Percentiles rank a stretch among this genome's conserved stretches.
These are phyloP conservation scores for Gnathonemus longibarbis DNA, from an alignment of 2,113 vertebrate genomes.

Conservation along the genomic window DNA sequence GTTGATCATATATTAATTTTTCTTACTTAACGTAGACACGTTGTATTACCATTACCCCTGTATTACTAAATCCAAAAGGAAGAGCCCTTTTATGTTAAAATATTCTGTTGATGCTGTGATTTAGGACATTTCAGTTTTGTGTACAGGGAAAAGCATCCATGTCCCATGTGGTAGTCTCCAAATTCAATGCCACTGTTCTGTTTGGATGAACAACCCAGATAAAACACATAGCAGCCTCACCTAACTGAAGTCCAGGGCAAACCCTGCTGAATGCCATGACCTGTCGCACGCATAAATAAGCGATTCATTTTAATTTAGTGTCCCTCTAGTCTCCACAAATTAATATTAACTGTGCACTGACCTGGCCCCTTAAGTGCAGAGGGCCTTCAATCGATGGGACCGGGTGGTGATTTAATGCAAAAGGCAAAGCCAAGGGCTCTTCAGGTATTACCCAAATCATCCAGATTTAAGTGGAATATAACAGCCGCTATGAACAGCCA, in stretches of 20 bases:
- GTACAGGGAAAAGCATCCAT: neutral
- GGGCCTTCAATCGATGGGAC: constrained; percentile 28
- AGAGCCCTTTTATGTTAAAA: neutral
- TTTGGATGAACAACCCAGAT: neutral
- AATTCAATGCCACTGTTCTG: neutral
- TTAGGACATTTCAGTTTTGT: neutral
- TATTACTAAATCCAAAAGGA: neutral
- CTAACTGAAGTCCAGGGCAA: neutral
- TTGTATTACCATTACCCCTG: neutral
- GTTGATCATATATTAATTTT: neutral
- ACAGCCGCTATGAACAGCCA: constrained; percentile 35
- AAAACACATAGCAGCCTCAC: neutral
- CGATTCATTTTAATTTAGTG: neutral
- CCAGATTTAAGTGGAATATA: constrained; percentile 37
- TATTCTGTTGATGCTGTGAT: neutral
- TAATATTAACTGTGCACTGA: neutral
- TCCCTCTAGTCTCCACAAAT: constrained; percentile 4
- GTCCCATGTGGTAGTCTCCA: neutral
- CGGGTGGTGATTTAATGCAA: constrained; percentile 3
- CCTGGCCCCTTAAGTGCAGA: constrained; percentile 29
- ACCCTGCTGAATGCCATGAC: neutral
- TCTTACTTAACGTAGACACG: neutral
- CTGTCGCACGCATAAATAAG: neutral
- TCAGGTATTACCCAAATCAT: constrained; percentile 20
- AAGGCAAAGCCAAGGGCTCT: constrained; percentile 1